phyloP scores from a whole-genome alignment of 2,113 vertebrate species.

The Embiotoca jacksoni region DNA sequence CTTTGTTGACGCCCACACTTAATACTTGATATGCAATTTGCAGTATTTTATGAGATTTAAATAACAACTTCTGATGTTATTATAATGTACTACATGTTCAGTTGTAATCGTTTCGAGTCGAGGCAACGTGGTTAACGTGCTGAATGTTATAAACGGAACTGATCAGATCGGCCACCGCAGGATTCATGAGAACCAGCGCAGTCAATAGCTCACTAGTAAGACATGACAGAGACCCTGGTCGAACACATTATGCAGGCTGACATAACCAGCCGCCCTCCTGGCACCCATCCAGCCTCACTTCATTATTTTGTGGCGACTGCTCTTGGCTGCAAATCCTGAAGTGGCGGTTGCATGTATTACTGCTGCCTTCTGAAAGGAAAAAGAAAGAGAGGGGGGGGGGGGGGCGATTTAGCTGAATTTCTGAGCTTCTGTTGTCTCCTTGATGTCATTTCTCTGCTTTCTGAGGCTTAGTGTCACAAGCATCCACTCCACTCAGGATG shows the following conservation, averaged over 20 bases:
- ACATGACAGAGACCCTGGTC: constrained; percentile 63
- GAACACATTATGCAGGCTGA: constrained; percentile 69
- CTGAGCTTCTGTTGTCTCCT: constrained; percentile 58
- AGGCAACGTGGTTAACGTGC: not conserved
- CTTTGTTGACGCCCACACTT: too few relatives aligned
- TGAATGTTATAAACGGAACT: not conserved
- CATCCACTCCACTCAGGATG: constrained; percentile 23
- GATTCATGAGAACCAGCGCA: constrained; percentile 37
- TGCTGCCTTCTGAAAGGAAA: constrained; percentile 44
- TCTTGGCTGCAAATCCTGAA: constrained; percentile 61
- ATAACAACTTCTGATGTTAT: too few relatives aligned
- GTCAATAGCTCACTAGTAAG: constrained; percentile 46
- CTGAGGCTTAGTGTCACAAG: constrained; percentile 52
- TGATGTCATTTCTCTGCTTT: constrained; percentile 52
- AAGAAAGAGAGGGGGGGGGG: not conserved
- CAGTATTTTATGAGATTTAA: too few relatives aligned
- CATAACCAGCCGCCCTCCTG: constrained; percentile 68
- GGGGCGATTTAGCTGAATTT: constrained; percentile 37
- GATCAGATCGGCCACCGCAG: not conserved
- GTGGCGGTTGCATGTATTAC: constrained; percentile 62
- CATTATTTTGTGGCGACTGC: constrained; percentile 60
- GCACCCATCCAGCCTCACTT: constrained; percentile 66
- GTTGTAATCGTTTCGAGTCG: not conserved
- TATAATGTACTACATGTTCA: too few relatives aligned
- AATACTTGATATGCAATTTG: too few relatives aligned